Percentiles rank a stretch among this genome's conserved stretches.
These are phyloP conservation scores for Alloscopus bannaensis DNA, from an alignment of 2,888 invertebrate genomes.

Conservation along the genomic window DNA sequence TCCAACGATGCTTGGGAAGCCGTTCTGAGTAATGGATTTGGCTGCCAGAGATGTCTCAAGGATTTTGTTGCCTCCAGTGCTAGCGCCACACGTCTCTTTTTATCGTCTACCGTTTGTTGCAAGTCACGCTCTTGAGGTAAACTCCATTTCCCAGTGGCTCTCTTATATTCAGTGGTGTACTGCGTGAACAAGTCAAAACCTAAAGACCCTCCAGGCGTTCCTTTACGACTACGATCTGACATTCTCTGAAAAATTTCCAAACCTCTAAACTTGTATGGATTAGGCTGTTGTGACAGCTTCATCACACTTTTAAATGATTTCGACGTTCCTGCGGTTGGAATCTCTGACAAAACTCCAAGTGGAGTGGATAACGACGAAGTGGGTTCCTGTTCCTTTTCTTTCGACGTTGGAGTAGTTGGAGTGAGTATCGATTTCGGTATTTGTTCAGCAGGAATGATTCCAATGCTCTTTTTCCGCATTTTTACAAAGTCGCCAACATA, in stretches of 20 bases:
- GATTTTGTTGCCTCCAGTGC: constrained; percentile 54
- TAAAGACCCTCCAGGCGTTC: constrained; percentile 1
- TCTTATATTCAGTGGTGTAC: constrained; percentile 39
- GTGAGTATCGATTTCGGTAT: constrained; percentile 8
- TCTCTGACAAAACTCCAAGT: background rate
- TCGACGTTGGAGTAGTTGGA: background rate
- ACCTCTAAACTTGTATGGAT: constrained; percentile 32
- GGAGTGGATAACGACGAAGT: background rate
- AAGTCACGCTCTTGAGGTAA: constrained; percentile 37
- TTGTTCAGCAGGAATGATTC: constrained; percentile 43
- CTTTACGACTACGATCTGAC: constrained; percentile 28
- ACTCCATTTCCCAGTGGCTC: constrained; percentile 34
- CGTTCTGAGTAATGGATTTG: constrained; percentile 40
- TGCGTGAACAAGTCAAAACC: constrained; percentile 33
- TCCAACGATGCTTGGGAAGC: constrained; percentile 40
- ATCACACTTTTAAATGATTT: constrained; percentile 27
- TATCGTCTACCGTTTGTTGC: constrained; percentile 35
- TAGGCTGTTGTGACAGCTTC: constrained; percentile 33
- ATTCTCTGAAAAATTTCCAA: constrained; percentile 45
- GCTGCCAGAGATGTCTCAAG: constrained; percentile 56
- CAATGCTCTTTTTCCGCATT: constrained; percentile 39
- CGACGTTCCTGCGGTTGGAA: constrained; percentile 20
- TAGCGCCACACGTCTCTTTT: constrained; percentile 23
- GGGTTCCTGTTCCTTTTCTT: constrained; percentile 7
- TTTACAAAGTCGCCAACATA: constrained; percentile 61